phyloP scores from a whole-genome alignment of 2,888 invertebrate species.

The Archaeoteleia sp. region DNA sequence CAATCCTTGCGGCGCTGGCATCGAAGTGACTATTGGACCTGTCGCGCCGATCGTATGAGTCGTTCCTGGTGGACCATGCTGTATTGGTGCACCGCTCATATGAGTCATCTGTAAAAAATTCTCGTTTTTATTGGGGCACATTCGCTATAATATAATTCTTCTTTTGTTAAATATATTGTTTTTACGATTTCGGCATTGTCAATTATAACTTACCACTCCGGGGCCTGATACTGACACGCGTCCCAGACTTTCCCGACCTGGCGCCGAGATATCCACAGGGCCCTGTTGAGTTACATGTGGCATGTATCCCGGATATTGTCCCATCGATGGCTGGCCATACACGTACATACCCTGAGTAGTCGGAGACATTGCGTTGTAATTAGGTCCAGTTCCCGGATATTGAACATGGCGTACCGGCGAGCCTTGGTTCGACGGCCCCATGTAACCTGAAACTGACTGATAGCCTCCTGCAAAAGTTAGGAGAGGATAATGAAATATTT shows the following conservation, averaged over 20 bases:
- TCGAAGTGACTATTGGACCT: constrained; percentile 51
- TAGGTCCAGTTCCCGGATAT: constrained; percentile 72
- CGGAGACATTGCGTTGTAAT: constrained; percentile 67
- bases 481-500: too few species aligned
- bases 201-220: constrained; percentile 60
- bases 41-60: constrained; percentile 39
- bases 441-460: constrained; percentile 77
- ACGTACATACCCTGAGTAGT: constrained; percentile 67
- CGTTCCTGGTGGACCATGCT: too few species aligned
- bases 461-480: constrained; percentile 68
- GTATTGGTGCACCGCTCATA: constrained; percentile 50
- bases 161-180: constrained; percentile 1
- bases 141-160: too few species aligned
- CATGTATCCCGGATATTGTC: constrained; percentile 51
- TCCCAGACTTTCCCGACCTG: constrained; percentile 63
- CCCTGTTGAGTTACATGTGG: constrained; percentile 48
- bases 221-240: constrained; percentile 62
- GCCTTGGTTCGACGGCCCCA: constrained; percentile 76
- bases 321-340: constrained; percentile 63
- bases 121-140: too few species aligned
- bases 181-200: neutral
- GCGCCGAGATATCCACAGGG: constrained; percentile 58
- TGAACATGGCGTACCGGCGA: constrained; percentile 78
- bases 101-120: constrained; percentile 57
- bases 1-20: constrained; percentile 33